Evolutionary conservation across 2,888 invertebrate species (phyloP).

Genomic region (Cantharis lateralis): DNA sequence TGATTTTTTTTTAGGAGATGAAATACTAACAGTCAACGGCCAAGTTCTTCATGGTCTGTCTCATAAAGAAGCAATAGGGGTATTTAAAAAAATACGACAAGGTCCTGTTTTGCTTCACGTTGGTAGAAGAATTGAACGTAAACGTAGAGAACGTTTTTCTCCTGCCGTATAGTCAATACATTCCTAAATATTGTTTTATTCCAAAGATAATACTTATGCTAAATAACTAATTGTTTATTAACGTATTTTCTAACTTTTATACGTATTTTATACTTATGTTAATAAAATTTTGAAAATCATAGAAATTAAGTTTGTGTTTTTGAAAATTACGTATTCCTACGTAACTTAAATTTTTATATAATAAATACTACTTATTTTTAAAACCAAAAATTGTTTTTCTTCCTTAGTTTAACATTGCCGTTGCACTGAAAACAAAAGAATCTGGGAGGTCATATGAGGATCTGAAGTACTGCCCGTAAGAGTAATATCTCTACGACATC

Average conservation of each 20-base stretch:
- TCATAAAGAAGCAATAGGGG: slow-evolving; percentile 87
- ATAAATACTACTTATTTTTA: not conserved
- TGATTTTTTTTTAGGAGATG: slow-evolving; percentile 72
- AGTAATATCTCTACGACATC: too few relatives aligned
- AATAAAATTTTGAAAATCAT: slow-evolving; percentile 19
- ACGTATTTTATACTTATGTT: slow-evolving; percentile 21
- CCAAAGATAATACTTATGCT: slow-evolving; percentile 38
- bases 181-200: slow-evolving; percentile 39
- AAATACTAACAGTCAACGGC: slow-evolving; percentile 89
- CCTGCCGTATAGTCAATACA: slow-evolving; percentile 37
- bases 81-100: slow-evolving; percentile 89
- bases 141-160: slow-evolving; percentile 47
- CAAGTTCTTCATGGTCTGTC: slow-evolving; percentile 81
- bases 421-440: not conserved
- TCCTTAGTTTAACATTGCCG: not conserved
- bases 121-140: slow-evolving; percentile 59
- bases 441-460: too few relatives aligned
- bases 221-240: slow-evolving; percentile 23
- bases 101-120: slow-evolving; percentile 79
- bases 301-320: not conserved
- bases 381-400: not conserved
- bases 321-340: not conserved
- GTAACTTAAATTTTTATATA: not conserved
- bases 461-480: too few relatives aligned
- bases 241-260: slow-evolving; percentile 28